Evolutionary conservation across 2,113 vertebrate species (phyloP).

Genomic region (Xyrauchen texanus): DNA sequence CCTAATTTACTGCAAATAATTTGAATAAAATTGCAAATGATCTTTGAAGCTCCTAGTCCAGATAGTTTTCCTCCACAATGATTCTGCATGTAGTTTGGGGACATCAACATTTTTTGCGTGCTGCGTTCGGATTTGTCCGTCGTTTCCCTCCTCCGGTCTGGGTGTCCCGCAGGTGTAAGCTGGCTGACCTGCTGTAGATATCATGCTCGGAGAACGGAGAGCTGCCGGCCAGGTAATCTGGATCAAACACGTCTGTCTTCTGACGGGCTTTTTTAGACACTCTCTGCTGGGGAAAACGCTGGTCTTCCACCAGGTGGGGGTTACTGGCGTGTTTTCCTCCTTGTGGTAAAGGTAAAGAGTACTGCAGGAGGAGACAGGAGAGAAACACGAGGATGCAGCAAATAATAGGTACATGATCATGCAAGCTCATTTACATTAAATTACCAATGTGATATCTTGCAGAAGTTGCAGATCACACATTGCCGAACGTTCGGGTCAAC

Average conservation of each 20-base stretch:
- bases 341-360: constrained; percentile 82
- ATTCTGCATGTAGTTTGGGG: not conserved
- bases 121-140: constrained; percentile 87
- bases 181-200: constrained; percentile 88
- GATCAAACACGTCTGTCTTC: constrained; percentile 88
- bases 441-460: too few species aligned
- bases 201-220: constrained; percentile 90
- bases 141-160: constrained; percentile 80
- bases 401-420: too few species aligned
- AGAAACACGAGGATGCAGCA: too few species aligned
- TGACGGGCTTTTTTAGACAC: constrained; percentile 86
- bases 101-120: constrained; percentile 78
- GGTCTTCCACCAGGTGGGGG: constrained; percentile 88
- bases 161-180: constrained; percentile 76
- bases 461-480: too few species aligned
- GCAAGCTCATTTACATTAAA: too few species aligned
- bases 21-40: not conserved
- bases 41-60: not conserved
- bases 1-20: too few species aligned
- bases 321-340: constrained; percentile 88
- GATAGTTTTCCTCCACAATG: not conserved
- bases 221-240: constrained; percentile 79
- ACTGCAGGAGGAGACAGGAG: constrained; percentile 64
- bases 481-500: too few species aligned
- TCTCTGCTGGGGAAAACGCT: constrained; percentile 92